Conservation (phyloP, 2,113 vertebrate genomes). For the Leucopternis melanops region DNA sequence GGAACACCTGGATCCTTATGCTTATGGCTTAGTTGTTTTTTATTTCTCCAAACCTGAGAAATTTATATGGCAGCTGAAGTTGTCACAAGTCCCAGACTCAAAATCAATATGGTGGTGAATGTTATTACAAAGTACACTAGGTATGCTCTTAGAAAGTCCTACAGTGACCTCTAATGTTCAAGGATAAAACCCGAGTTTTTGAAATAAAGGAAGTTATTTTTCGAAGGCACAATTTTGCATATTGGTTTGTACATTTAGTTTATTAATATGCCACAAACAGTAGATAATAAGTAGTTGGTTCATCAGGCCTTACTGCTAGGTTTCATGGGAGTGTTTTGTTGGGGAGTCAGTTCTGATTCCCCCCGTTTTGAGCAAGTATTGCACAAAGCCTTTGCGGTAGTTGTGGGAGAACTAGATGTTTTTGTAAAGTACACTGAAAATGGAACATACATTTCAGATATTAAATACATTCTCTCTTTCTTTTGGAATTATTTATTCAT, state of each 20-base stretch:
- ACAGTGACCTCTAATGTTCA: constrained; percentile 44
- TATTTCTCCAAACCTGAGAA: background rate
- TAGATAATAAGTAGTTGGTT: background rate
- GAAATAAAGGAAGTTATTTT: background rate
- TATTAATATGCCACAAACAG: background rate
- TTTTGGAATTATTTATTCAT: background rate
- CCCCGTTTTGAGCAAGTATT: background rate
- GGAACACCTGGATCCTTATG: background rate
- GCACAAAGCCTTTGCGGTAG: background rate
- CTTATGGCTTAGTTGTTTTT: background rate
- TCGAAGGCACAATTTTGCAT: background rate
- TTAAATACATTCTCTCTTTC: background rate
- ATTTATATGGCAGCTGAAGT: background rate
- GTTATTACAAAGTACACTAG: background rate
- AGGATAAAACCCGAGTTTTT: background rate
- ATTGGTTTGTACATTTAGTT: background rate
- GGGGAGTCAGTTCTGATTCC: background rate
- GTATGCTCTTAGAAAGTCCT: background rate
- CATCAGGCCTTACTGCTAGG: background rate
- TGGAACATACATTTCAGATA: background rate
- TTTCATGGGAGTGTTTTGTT: background rate
- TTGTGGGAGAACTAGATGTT: background rate
- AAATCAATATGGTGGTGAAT: background rate
- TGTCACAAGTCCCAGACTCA: background rate
- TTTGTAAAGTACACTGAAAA: background rate